Percentiles rank a stretch among this genome's conserved stretches.
Conservation (phyloP, 2,888 invertebrate species). For the Campaea margaritaria region DNA sequence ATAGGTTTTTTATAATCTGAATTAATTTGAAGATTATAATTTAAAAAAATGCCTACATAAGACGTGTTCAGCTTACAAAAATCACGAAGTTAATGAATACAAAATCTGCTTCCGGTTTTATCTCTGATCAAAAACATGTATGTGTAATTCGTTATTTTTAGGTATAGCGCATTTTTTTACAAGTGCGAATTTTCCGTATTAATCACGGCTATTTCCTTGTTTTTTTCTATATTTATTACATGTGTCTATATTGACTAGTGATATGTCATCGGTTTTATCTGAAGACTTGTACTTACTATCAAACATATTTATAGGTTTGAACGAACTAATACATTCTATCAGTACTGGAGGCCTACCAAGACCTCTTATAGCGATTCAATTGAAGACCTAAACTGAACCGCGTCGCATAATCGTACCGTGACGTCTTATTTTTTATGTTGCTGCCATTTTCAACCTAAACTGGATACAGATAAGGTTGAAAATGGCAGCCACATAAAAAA, state of each 20-base stretch:
- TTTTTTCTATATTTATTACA: not conserved
- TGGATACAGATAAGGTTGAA: no score
- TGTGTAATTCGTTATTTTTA: not conserved
- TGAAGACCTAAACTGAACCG: no score
- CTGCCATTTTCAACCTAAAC: no score
- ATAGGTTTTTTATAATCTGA: no score
- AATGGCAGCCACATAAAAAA: no score
- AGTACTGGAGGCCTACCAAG: no score
- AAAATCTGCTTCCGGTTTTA: not conserved
- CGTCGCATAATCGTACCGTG: no score
- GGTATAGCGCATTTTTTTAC: not conserved
- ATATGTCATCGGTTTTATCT: not conserved
- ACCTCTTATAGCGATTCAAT: no score
- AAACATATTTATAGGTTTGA: not conserved
- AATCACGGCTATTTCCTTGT: constrained; percentile 7
- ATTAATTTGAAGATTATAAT: no score
- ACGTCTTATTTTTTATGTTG: no score
- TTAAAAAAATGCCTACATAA: not conserved
- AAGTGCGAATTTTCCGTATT: constrained; percentile 4
- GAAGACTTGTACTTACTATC: not conserved
- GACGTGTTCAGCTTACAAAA: constrained; percentile 4
- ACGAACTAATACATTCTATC: no score
- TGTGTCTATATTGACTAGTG: not conserved
- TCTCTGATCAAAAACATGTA: not conserved
- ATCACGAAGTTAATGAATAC: not conserved